phyloP scores from a whole-genome alignment of 2,797 vertebrate species.

The Limosa lapponica region DNA sequence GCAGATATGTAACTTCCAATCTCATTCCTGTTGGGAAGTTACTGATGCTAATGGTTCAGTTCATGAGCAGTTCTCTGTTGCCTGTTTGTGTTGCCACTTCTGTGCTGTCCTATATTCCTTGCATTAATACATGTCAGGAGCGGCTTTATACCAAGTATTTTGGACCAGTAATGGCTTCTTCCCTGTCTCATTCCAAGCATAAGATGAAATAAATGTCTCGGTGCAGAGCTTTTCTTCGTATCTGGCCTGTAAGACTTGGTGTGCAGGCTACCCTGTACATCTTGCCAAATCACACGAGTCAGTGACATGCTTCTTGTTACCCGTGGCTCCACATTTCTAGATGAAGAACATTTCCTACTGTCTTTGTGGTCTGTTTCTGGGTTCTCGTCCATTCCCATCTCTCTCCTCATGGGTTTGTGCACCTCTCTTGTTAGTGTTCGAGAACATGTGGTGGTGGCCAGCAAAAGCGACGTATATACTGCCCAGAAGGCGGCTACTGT shows the following conservation, averaged over 20 bases:
- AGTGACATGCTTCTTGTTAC: background rate
- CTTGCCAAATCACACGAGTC: background rate
- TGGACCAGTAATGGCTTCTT: background rate
- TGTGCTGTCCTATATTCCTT: background rate
- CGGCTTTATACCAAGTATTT: background rate
- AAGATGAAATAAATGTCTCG: background rate
- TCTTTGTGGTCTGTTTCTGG: background rate
- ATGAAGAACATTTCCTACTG: background rate
- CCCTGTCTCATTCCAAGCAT: background rate
- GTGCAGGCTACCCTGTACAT: background rate
- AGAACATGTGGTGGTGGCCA: slow-evolving; percentile 85
- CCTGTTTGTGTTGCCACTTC: background rate
- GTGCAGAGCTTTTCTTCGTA: background rate
- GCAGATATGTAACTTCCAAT: background rate
- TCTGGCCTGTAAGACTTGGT: background rate
- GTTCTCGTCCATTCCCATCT: background rate
- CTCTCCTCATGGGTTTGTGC: background rate
- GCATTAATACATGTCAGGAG: background rate
- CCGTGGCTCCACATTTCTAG: background rate
- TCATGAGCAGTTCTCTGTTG: background rate
- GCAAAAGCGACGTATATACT: slow-evolving; percentile 80
- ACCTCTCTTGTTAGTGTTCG: slow-evolving; percentile 81
- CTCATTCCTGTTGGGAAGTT: background rate
- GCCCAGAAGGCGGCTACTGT: slow-evolving; percentile 80
- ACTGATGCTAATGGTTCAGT: background rate